Evolutionary conservation across 1,140 invertebrate genomes (phyloP), one percentile per base, ranked within the genome.

Genomic region (Brachionus sp.): DNA sequence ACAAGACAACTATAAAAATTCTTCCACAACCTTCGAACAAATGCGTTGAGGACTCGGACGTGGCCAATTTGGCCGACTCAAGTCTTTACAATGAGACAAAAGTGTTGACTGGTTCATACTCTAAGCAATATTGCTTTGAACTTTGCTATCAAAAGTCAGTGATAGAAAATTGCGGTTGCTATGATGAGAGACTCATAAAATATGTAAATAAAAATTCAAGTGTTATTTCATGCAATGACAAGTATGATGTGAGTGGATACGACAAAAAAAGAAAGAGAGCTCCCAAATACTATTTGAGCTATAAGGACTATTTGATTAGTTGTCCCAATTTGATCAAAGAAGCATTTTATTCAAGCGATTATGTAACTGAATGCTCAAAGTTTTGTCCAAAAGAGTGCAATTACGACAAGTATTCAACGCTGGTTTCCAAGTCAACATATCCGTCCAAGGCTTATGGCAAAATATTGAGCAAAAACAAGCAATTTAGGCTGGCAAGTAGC

Each of bases 251-350:
- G 10, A 75, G 70, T 29, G 70, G 70, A 19, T 44, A 13, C 16
- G 42, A 29, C 39, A 70, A 35, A 39, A 75, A 37, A n/a, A 37
- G 29, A 16, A 5, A 16, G 37, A 70, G n/a, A n/a, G 29, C 66
- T 5, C 70, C 70, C 5, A 75, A 75, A n/a, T 75, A 44, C 25
- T 75, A 75, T 16, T 16, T 75, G 12, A 75, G 42, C 39, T 75
- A 75, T 9, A 39, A 75, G 42, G 70, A 75, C 3, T 75, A 75
- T 75, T 75, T 75, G 42, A 75, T 75, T 9, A 75, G 37, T 9
- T 75, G 70, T 75, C 70, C 70, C 5, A 75, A 23, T 75, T 44
- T 75, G 7, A 44, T 75, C 23, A 75, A 75, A 46, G 70, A 75
- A 29, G 70, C 70, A 5, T 75, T 75, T 9, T 75, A 75, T 75